Conservation (phyloP, 2,113 vertebrate genomes). For the Mugil cephalus region DNA sequence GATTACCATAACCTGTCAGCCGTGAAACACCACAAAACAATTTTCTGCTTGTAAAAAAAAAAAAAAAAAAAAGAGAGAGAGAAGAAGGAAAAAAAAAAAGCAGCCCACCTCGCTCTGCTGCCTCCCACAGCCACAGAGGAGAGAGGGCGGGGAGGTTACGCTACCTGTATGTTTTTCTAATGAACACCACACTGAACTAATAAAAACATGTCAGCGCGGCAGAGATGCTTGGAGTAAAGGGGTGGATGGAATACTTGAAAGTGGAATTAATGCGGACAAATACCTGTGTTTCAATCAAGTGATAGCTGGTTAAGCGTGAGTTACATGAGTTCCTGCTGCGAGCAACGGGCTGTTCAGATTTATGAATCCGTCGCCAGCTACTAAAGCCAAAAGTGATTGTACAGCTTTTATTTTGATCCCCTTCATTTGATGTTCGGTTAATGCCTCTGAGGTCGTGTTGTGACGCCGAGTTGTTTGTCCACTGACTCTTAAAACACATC, state of each 20-base stretch:
- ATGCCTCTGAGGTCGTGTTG: background rate
- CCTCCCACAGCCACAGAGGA: constrained; percentile 61
- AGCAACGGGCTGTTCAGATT: constrained; percentile 28
- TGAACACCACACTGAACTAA: constrained; percentile 72
- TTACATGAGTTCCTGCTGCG: constrained; percentile 10
- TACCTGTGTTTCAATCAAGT: constrained; percentile 39
- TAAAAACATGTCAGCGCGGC: constrained; percentile 69
- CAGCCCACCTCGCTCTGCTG: constrained; percentile 65
- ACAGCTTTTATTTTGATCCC: background rate
- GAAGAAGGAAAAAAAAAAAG: constrained; percentile 15
- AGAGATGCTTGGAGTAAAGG: constrained; percentile 48
- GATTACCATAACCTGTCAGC: constrained; percentile 94
- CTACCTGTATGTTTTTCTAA: constrained; percentile 78
- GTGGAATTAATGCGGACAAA: constrained; percentile 52
- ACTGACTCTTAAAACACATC: background rate
- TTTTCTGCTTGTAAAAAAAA: constrained; percentile 80
- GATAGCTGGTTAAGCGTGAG: constrained; percentile 52
- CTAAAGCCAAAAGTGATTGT: background rate
- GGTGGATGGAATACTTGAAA: constrained; percentile 43
- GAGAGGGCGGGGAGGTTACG: constrained; percentile 64
- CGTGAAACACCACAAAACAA: constrained; percentile 89
- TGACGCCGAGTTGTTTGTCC: background rate
- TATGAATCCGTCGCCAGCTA: background rate
- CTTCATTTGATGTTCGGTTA: background rate
- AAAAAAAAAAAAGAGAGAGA: constrained; percentile 21